These are phyloP conservation scores for Lophotriccus pileatus DNA, from an alignment of 2,797 vertebrate genomes.

Conservation along the genomic window DNA sequence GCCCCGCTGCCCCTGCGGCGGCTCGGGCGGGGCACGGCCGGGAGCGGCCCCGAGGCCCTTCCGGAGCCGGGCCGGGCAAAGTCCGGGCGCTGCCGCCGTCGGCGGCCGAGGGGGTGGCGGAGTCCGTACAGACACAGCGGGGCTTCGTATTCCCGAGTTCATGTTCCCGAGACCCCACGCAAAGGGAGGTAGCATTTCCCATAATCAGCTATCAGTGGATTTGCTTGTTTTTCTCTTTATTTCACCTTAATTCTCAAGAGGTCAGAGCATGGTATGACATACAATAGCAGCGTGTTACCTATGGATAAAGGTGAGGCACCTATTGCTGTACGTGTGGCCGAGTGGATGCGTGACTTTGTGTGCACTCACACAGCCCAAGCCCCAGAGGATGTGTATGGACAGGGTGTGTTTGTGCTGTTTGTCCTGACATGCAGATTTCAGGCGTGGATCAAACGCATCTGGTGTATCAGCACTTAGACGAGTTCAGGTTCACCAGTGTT, in stretches of 20 bases:
- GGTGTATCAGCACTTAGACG: not conserved
- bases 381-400: not conserved
- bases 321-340: fast-evolving
- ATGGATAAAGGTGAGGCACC: not conserved
- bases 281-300: not conserved
- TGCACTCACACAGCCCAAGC: fast-evolving
- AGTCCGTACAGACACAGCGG: not conserved
- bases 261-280: fast-evolving
- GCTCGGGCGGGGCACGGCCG: not conserved
- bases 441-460: not conserved
- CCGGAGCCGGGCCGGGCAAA: not conserved
- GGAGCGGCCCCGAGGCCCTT: too few species aligned
- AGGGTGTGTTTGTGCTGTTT: not conserved
- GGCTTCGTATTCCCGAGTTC: too few species aligned
- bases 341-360: not conserved
- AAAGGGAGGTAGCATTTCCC: not conserved
- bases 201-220: too few species aligned
- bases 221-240: not conserved
- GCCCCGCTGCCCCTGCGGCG: not conserved
- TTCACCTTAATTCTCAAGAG: not conserved
- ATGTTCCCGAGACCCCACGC: fast-evolving
- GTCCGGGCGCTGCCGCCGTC: not conserved
- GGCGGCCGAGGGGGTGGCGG: fast-evolving
- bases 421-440: not conserved
- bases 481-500: fast-evolving